A percentile compares a stretch with the other conserved stretches of the same genome.
These are phyloP conservation scores for Eremobia ochroleuca DNA, from an alignment of 2,888 invertebrate genomes.

Conservation along the genomic window DNA sequence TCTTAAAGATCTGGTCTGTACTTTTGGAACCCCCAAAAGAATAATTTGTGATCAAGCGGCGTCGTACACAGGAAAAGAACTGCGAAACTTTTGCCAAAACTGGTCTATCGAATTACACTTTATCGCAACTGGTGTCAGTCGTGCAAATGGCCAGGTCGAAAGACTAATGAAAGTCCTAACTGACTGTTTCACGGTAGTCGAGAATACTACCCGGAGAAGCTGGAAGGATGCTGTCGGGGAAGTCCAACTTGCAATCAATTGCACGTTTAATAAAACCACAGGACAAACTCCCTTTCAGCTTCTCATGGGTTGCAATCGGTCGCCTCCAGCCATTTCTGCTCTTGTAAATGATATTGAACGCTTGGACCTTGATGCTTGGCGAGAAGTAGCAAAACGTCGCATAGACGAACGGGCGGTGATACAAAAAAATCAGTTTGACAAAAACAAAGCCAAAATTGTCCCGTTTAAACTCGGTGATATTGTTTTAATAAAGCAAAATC, in stretches of 20 bases:
- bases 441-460: not conserved
- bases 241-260: not conserved
- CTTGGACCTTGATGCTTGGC: not conserved
- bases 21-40: not conserved
- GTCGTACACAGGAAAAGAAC: not conserved
- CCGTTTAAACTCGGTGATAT: constrained; percentile 3
- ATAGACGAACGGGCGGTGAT: not conserved
- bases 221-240: not conserved
- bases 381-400: not conserved
- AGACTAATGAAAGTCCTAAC: not conserved
- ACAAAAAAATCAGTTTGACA: not conserved
- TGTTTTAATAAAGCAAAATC: not conserved
- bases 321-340: not conserved
- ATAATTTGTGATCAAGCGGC: not conserved
- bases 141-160: constrained; percentile 1
- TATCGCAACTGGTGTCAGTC: constrained; percentile 5
- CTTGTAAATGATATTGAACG: not conserved
- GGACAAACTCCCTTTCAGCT: not conserved
- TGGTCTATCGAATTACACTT: not conserved
- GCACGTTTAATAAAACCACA: not conserved
- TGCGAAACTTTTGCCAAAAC: not conserved
- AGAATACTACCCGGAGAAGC: not conserved
- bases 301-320: not conserved
- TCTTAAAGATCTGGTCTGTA: constrained; percentile 2
- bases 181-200: constrained; percentile 4